Base-by-base conservation (phyloP, 2,113 vertebrate genomes). In the Spea multiplicata region DNA sequence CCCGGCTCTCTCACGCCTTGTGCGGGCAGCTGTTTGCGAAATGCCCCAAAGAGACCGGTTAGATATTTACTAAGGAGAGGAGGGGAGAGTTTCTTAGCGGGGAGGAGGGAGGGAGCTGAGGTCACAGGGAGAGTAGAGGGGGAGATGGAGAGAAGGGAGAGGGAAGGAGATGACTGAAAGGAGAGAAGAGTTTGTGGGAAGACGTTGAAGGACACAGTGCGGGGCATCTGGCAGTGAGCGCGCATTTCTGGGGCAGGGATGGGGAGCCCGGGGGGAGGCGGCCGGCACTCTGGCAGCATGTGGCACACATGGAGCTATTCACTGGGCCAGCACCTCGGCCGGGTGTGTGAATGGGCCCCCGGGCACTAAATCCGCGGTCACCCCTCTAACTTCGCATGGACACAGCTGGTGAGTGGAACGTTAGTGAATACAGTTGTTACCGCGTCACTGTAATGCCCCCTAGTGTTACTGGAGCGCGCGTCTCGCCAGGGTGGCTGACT, bases 31-130 rank as follows among this genome's bases (percentile, higher is more conserved):
- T 70, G 46, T 30, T 3, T 73, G 77, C 55, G 62, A 55, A 17
- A 49, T 46, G 14, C 55, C 12, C 55, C 3, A 17, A 12, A 72
- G 57, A 53, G 70, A 71, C 78, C 61, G 64, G 65, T 73, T 75
- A 64, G 57, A 75, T 69, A 74, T 62, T 69, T 66, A 78, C 74
- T 75, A 78, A 74, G 71, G 57, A 66, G 48, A 73, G 69, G 44
- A 7, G 62, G 65, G 5, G 57, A 5, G 45, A 62, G 48, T 44
- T 47, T 50, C 65, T 16, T 44, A 12, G 50, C 76, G 67, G 82
- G 73, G 73, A 75, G 44, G 66, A 49, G 17, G 44, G 6, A 44
- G 16, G 68, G 66, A 8, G 79, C 46, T 7, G 61, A 4, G n/a
- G 14, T 75, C 76, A 0, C 64, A 16, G 73, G 47, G 3, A 6